phyloP scores from a whole-genome alignment of 2,888 invertebrate genomes.

The Lymantria dispar region DNA sequence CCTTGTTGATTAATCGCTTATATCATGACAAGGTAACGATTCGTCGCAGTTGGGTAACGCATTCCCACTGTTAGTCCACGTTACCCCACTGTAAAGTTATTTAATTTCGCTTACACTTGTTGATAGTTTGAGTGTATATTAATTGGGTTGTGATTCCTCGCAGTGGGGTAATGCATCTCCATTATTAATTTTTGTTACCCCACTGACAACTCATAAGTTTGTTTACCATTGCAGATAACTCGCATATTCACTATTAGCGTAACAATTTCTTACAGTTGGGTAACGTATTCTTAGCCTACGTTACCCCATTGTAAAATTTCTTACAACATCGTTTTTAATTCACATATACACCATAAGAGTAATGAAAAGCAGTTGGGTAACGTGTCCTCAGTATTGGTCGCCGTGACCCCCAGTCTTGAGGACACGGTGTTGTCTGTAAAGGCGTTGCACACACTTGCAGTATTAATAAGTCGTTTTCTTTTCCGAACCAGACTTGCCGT shows the following conservation, averaged over 20 bases:
- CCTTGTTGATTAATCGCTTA: background rate
- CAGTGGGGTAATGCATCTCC: background rate
- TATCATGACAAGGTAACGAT: background rate
- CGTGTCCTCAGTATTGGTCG: background rate
- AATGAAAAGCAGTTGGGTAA: background rate
- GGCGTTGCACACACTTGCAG: constrained; percentile 26
- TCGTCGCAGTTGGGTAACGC: background rate
- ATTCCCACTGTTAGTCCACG: background rate
- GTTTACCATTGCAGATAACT: background rate
- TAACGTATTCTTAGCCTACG: background rate
- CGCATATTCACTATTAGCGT: background rate
- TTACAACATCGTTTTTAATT: background rate
- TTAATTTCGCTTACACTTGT: background rate
- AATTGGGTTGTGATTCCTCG: too few species aligned
- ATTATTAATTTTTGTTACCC: background rate
- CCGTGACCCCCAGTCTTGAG: background rate
- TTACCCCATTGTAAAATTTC: background rate
- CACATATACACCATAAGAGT: background rate
- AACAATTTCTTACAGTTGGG: background rate
- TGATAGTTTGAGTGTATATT: background rate
- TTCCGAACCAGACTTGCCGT: constrained; percentile 72
- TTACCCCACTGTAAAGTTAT: background rate
- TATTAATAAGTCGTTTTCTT: constrained; percentile 72
- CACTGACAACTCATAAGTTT: background rate
- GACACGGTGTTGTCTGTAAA: constrained; percentile 1